These are phyloP conservation scores for Prenolepis imparis DNA, from an alignment of 2,888 invertebrate genomes.

Conservation along the genomic window DNA sequence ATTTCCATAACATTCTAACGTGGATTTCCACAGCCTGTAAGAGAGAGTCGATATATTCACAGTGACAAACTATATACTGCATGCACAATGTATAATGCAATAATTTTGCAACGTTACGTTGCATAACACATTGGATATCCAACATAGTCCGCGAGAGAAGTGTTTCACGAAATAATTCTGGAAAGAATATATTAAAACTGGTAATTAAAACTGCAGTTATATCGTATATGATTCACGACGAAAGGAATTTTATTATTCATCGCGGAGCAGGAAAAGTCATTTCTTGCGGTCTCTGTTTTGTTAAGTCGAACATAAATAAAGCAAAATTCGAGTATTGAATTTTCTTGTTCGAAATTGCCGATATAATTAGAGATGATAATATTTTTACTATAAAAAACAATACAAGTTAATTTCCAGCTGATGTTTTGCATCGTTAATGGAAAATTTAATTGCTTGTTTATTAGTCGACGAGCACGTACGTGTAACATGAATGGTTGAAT, in stretches of 20 bases:
- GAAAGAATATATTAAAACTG: constrained; percentile 33
- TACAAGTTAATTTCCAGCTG: constrained; percentile 7
- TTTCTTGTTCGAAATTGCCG: background rate
- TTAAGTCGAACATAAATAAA: constrained; percentile 25
- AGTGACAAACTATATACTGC: constrained; percentile 14
- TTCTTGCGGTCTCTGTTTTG: constrained; percentile 17
- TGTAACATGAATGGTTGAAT: constrained; percentile 16
- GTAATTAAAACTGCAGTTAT: constrained; percentile 45
- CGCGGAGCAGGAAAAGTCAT: constrained; percentile 3
- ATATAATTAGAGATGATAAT: background rate
- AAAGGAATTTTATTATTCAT: constrained; percentile 36
- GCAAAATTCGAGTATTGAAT: background rate
- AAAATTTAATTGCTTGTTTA: constrained; percentile 46
- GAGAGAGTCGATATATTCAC: constrained; percentile 1
- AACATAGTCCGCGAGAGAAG: background rate
- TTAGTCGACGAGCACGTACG: constrained; percentile 3
- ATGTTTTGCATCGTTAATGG: background rate
- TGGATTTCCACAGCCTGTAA: constrained; percentile 21
- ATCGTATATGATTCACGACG: constrained; percentile 17
- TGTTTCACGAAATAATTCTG: constrained; percentile 27
- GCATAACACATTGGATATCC: constrained; percentile 14
- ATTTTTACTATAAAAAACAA: constrained; percentile 10
- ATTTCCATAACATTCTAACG: constrained; percentile 35
- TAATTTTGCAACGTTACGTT: constrained; percentile 33
- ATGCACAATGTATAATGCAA: constrained; percentile 41